Base-by-base conservation (phyloP, 1,140 invertebrate genomes). In the Plutomurus gul region DNA sequence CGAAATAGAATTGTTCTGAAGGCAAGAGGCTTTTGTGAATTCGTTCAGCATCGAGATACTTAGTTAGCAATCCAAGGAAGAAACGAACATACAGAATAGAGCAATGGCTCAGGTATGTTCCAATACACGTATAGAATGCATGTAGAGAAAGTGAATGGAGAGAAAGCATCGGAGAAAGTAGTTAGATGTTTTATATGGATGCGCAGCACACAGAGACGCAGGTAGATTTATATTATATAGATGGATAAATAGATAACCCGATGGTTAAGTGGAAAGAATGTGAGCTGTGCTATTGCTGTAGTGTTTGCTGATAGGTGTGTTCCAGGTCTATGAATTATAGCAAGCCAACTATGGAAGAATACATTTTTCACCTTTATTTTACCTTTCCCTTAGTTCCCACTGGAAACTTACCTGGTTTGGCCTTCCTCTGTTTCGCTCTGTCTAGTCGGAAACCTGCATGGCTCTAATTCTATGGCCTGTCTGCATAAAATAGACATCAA, bases 401-500 rank as follows among this genome's bases (percentile, higher is more conserved):
- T 65, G 7, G 56, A 30, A 65, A 36, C 22, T 65, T 65, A 65
- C 56, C 56, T 65, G 56, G 27, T 30, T 65, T 65, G 30, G n/a
- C n/a, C n/a, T n/a, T n/a, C n/a, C 56, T 30, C 56, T 65, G 56
- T 25, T 65, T 65, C 30, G 30, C 56, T 65, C 56, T 65, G n/a
- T 16, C 16, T 65, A n/a, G n/a, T n/a, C n/a, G n/a, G 13, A 33
- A 65, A 65, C 56, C 36, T 36, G 16, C 30, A 16, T 16, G 36
- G 56, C 56, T 30, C 56, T n/a, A n/a, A n/a, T 30, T 30, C 7
- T 65, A 72, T 37, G 36, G n/a, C 70, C 36, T 72, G 70, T 72
- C 70, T 72, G 70, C 70, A 72, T 72, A 72, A 72, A 72, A 72
- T 72, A 72, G 40, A 43, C 36, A 72, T 72, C 70, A 72, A 72